phyloP scores from a whole-genome alignment of 1,140 invertebrate genomes.

The Tetranychus cinnabarinus region DNA sequence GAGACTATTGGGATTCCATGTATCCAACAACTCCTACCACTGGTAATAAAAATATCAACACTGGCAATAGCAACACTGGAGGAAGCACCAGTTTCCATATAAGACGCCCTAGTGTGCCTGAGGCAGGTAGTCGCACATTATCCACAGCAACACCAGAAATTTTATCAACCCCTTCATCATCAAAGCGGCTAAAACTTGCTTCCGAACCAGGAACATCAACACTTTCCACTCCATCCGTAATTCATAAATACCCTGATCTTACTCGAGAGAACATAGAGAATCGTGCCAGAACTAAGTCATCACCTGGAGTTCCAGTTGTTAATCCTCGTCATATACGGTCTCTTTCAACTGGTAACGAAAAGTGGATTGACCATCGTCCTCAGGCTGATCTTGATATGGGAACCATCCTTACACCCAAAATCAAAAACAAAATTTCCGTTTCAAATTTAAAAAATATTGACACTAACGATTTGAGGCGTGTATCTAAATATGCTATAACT shows the following conservation, averaged over 20 bases:
- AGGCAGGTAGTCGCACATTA: background rate
- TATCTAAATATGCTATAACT: constrained; percentile 68
- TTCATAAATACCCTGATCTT: background rate
- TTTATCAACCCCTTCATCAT: background rate
- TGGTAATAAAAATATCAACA: background rate
- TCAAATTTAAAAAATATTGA: constrained; percentile 36
- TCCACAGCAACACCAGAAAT: background rate
- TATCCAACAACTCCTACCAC: background rate
- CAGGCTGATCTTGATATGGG: constrained; percentile 30
- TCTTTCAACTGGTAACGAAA: constrained; percentile 38
- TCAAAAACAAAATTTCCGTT: constrained; percentile 56
- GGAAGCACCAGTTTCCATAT: background rate
- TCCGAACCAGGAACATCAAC: background rate
- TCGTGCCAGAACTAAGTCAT: background rate
- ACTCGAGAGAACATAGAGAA: background rate
- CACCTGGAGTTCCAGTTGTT: constrained; percentile 24
- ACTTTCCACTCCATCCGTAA: background rate
- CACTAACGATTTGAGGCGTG: constrained; percentile 43
- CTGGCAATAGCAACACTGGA: background rate
- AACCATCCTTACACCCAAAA: constrained; percentile 65
- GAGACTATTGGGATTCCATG: background rate
- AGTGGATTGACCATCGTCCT: constrained; percentile 76
- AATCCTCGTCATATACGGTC: constrained; percentile 50
- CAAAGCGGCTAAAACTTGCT: background rate
- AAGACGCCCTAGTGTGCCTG: background rate